A percentile compares a stretch with the other conserved stretches of the same genome.
Evolutionary conservation across 2,113 vertebrate genomes (phyloP).

Genomic region (Myiozetetes cayanensis): DNA sequence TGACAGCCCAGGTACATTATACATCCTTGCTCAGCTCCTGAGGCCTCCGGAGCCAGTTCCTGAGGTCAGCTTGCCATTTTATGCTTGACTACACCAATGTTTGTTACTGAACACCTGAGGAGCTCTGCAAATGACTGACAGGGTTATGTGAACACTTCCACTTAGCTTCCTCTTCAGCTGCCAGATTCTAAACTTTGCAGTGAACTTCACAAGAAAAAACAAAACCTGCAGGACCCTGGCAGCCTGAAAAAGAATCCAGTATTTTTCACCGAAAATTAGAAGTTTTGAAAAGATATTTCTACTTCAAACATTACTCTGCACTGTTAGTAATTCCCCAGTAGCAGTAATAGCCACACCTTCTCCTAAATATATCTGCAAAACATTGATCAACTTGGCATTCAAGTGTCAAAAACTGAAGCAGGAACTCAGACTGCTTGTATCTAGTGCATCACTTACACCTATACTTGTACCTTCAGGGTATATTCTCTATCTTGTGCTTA

Average conservation of each 20-base stretch:
- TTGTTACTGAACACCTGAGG: not conserved
- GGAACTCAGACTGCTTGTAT: not conserved
- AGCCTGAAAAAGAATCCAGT: not conserved
- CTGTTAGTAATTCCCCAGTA: not conserved
- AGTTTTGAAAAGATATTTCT: not conserved
- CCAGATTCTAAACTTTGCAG: not conserved
- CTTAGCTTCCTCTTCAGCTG: not conserved
- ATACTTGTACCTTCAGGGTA: not conserved
- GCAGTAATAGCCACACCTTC: not conserved
- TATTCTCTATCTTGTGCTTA: not conserved
- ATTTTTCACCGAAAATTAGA: not conserved
- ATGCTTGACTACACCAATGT: not conserved
- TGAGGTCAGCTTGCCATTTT: not conserved
- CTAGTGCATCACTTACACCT: not conserved
- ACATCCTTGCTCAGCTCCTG: not conserved
- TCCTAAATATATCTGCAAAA: not conserved
- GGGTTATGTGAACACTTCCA: not conserved
- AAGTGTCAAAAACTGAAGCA: not conserved
- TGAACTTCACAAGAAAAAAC: not conserved
- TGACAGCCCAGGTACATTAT: not conserved
- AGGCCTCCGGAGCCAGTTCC: not conserved
- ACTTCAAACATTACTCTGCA: not conserved
- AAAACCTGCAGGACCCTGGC: not conserved
- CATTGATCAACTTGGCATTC: not conserved
- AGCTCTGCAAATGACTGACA: not conserved